phyloP scores from a whole-genome alignment of 2,113 vertebrate species.

The Pimephales promelas region DNA sequence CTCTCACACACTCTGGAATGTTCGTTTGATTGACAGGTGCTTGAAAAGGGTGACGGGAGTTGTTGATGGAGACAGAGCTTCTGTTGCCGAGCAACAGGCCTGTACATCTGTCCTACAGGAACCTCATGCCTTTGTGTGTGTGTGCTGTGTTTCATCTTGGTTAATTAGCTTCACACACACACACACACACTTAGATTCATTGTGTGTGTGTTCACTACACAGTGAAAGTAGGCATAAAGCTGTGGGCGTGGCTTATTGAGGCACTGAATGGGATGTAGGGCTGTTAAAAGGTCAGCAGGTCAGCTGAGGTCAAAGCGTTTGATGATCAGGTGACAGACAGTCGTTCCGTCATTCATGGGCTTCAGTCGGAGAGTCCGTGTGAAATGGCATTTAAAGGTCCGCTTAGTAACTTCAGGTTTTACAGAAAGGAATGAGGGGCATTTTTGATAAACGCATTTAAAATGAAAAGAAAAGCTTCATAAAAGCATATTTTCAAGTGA shows the following conservation, averaged over 20 bases:
- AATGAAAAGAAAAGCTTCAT: background rate
- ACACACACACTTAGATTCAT: conserved; percentile 14
- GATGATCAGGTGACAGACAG: conserved; percentile 35
- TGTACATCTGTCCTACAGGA: conserved; percentile 29
- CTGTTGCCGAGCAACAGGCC: conserved; percentile 50
- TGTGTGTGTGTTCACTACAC: conserved; percentile 55
- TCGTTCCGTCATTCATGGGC: background rate
- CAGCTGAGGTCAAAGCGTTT: conserved; percentile 71
- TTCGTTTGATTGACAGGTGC: conserved; percentile 65
- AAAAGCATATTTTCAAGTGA: background rate
- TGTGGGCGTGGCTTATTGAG: conserved; percentile 64
- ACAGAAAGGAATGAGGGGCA: background rate
- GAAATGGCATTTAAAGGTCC: background rate
- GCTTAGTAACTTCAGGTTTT: background rate
- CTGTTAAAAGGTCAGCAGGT: conserved; percentile 70
- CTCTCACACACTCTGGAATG: conserved; percentile 54
- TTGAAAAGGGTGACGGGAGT: conserved; percentile 50
- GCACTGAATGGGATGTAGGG: conserved; percentile 70
- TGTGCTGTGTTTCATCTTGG: conserved; percentile 14
- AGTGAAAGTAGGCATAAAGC: conserved; percentile 64
- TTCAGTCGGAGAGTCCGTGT: background rate
- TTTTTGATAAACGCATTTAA: background rate
- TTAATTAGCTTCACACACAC: conserved; percentile 45
- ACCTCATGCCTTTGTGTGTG: conserved; percentile 30
- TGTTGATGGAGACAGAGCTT: conserved; percentile 51